These are phyloP conservation scores for Cantharis rustica DNA, from an alignment of 2,888 invertebrate species.

Conservation along the genomic window DNA sequence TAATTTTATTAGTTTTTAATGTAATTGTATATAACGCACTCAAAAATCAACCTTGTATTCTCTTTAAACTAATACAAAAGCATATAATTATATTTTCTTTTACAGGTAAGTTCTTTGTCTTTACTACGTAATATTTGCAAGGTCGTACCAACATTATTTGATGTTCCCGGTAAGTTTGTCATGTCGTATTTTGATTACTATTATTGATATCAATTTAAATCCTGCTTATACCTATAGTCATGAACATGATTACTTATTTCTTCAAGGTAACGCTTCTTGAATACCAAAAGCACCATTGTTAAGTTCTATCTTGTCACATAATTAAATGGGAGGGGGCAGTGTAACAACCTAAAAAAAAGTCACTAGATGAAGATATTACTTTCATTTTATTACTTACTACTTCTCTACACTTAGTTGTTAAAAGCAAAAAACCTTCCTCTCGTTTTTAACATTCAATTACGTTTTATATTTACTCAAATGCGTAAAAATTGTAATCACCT, in stretches of 20 bases:
- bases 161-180: constrained; percentile 31
- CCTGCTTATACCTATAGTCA: constrained; percentile 16
- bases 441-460: neutral
- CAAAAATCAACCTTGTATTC: constrained; percentile 26
- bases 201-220: constrained; percentile 28
- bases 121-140: constrained; percentile 37
- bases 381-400: neutral
- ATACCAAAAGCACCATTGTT: neutral
- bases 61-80: constrained; percentile 18
- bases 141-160: constrained; percentile 33
- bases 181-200: constrained; percentile 27
- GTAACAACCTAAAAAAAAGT: neutral
- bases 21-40: constrained; percentile 9
- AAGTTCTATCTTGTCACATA: neutral
- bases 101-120: constrained; percentile 41
- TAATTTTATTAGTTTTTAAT: constrained; percentile 9
- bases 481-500: neutral
- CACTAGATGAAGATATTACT: neutral
- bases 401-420: neutral
- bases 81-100: constrained; percentile 40
- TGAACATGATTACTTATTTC: constrained; percentile 13
- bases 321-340: neutral
- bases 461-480: neutral
- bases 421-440: neutral
- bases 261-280: constrained; percentile 13